A percentile compares a stretch with the other conserved stretches of the same genome.
These are phyloP conservation scores for Drosophila kepulauana DNA, from an alignment of 1,140 invertebrate genomes.

Conservation along the genomic window DNA sequence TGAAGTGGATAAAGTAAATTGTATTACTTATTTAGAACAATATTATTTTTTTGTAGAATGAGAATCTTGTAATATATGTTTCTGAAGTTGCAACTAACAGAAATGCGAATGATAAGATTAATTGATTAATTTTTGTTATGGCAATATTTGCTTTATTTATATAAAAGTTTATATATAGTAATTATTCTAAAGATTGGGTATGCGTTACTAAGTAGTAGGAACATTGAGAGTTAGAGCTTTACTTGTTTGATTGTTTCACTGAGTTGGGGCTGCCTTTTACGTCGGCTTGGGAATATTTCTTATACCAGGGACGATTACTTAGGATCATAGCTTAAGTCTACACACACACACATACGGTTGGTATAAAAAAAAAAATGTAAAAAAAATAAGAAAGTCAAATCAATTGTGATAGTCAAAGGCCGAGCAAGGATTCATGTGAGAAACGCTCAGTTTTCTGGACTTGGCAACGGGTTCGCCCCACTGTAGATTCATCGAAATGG, in stretches of 20 bases:
- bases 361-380: background rate
- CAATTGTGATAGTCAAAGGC: constrained; percentile 57
- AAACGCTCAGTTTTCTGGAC: constrained; percentile 55
- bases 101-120: no score
- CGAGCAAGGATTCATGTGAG: constrained; percentile 65
- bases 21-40: no score
- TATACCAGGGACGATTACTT: constrained; percentile 53
- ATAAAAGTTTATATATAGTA: no score
- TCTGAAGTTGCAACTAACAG: background rate
- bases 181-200: background rate
- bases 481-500: constrained; percentile 69
- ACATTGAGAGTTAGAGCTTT: constrained; percentile 15
- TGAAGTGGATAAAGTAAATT: no score
- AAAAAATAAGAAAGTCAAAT: background rate
- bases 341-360: background rate
- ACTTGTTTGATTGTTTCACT: constrained; percentile 53
- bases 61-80: no score
- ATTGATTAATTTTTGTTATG: constrained; percentile 4
- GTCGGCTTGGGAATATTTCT: constrained; percentile 44
- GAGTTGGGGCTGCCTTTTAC: constrained; percentile 63
- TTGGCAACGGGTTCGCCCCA: constrained; percentile 77
- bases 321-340: constrained; percentile 3
- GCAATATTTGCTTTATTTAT: constrained; percentile 26
- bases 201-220: constrained; percentile 21
- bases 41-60: no score